Evolutionary conservation across 2,113 vertebrate genomes (phyloP).

Genomic region (Athene cunicularia): DNA sequence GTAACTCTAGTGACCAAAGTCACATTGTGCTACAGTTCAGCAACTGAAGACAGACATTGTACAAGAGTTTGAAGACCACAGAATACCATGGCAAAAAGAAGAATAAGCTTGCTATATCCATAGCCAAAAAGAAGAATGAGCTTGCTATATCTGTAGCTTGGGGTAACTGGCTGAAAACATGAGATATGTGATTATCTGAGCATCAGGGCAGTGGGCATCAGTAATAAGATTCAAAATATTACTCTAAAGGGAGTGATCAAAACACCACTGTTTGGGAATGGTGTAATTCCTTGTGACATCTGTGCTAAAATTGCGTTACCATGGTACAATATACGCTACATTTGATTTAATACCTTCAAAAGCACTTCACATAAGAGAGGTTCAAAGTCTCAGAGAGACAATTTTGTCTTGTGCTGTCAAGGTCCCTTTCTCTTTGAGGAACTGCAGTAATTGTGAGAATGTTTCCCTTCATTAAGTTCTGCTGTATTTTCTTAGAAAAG

Average conservation of each 20-base stretch:
- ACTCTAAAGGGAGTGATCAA: not conserved
- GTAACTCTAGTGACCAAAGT: not conserved
- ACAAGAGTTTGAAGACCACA: not conserved
- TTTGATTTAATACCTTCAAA: not conserved
- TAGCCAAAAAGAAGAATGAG: not conserved
- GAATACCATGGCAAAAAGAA: not conserved
- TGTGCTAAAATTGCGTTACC: not conserved
- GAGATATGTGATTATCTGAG: not conserved
- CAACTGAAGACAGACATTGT: not conserved
- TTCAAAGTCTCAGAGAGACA: not conserved
- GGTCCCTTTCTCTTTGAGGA: not conserved
- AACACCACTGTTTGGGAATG: not conserved
- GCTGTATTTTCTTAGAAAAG: conserved; percentile 1
- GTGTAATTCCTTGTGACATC: not conserved
- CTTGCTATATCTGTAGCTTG: not conserved
- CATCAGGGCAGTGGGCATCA: not conserved
- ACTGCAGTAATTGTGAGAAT: not conserved
- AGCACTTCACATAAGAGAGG: not conserved
- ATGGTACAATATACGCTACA: not conserved
- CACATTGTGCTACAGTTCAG: not conserved
- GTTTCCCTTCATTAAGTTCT: not conserved
- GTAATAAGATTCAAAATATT: not conserved
- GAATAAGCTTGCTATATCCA: not conserved
- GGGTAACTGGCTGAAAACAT: not conserved
- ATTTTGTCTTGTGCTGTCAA: not conserved